These are phyloP conservation scores for Pammene aurita DNA, from an alignment of 2,888 invertebrate genomes.

Conservation along the genomic window DNA sequence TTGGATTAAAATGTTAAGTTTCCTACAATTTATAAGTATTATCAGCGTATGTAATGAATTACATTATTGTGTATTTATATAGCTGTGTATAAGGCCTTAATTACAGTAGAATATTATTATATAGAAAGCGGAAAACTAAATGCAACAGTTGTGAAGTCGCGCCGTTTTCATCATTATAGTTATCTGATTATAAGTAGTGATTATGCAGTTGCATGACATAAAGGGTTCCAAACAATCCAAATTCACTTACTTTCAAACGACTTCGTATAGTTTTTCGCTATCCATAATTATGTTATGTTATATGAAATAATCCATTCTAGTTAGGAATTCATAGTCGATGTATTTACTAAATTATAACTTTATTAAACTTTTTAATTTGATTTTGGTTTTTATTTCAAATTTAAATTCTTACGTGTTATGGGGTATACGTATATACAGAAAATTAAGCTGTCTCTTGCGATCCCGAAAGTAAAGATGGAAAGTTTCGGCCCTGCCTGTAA, in stretches of 20 bases:
- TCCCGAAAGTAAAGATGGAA: too few species aligned
- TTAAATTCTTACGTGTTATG: too few species aligned
- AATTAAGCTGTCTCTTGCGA: too few species aligned
- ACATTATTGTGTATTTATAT: slow-evolving; percentile 37
- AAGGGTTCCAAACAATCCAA: neutral
- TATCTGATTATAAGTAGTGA: too few species aligned
- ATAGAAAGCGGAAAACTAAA: slow-evolving; percentile 7
- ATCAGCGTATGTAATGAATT: slow-evolving; percentile 27
- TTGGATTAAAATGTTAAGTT: slow-evolving; percentile 28
- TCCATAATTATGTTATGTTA: slow-evolving; percentile 38
- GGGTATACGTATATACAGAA: too few species aligned
- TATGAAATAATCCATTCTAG: slow-evolving; percentile 51
- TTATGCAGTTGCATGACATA: neutral
- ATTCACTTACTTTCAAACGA: neutral
- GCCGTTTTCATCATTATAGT: neutral
- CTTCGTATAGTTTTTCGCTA: slow-evolving; percentile 2
- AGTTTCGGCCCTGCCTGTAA: too few species aligned
- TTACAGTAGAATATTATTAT: slow-evolving; percentile 49
- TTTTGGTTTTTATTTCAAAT: slow-evolving; percentile 7
- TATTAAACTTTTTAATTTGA: slow-evolving; percentile 30
- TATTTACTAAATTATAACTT: slow-evolving; percentile 43
- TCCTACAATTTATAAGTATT: slow-evolving; percentile 36
- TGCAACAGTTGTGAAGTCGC: neutral
- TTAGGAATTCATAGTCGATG: slow-evolving; percentile 53
- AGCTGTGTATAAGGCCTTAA: slow-evolving; percentile 54